These are phyloP conservation scores for Phalanger gymnotis DNA, from an alignment of 2,797 vertebrate genomes.

Conservation along the genomic window DNA sequence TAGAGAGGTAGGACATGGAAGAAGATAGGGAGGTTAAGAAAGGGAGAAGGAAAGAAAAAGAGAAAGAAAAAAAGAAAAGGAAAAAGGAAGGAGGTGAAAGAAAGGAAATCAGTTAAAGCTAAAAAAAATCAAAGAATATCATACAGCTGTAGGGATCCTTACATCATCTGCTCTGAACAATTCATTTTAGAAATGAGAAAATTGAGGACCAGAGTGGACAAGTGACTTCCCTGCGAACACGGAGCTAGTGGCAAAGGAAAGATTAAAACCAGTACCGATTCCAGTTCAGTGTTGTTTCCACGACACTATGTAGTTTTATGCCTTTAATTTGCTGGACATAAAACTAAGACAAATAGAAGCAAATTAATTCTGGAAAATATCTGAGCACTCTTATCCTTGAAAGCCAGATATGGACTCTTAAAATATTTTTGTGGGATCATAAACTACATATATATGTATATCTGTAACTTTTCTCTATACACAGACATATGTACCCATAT, in stretches of 20 bases:
- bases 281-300: not conserved
- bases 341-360: constrained; percentile 48
- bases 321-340: constrained; percentile 39
- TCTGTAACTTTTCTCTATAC: not conserved
- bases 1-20: not conserved
- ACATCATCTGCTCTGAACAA: not conserved
- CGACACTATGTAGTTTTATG: not conserved
- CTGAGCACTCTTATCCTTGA: constrained; percentile 50
- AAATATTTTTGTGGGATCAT: not conserved
- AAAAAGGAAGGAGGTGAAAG: not conserved
- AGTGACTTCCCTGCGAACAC: not conserved
- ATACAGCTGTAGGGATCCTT: not conserved
- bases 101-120: not conserved
- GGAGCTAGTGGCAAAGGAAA: not conserved
- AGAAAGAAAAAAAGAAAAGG: no score
- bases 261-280: not conserved
- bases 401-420: constrained; percentile 14
- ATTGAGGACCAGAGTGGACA: not conserved
- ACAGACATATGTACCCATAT: not conserved
- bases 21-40: not conserved
- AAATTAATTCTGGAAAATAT: constrained; percentile 62
- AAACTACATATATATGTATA: not conserved
- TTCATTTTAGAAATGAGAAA: not conserved
- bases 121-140: not conserved
- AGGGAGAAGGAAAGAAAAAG: not conserved